Evolutionary conservation across 1,140 invertebrate species (phyloP).

Genomic region (Calliphora vicina): DNA sequence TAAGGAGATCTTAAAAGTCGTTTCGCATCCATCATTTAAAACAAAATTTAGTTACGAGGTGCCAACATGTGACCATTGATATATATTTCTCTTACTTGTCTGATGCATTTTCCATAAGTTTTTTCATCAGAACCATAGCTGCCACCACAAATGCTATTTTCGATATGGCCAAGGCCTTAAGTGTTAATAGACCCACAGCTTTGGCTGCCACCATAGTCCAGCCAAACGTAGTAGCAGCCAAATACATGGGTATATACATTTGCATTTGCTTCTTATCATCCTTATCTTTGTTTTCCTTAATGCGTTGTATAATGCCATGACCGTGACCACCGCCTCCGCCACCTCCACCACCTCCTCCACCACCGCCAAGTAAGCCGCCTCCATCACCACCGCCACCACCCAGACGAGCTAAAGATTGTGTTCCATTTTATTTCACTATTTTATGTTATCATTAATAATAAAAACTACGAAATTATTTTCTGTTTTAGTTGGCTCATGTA

Average conservation of each 20-base stretch:
- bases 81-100: slow-evolving; percentile 50
- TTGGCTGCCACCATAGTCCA: slow-evolving; percentile 68
- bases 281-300: slow-evolving; percentile 43
- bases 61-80: not conserved
- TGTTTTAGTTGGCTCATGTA: not conserved
- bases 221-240: slow-evolving; percentile 71
- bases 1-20: not conserved
- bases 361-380: slow-evolving; percentile 58
- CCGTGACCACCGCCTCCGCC: slow-evolving; percentile 64
- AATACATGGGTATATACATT: slow-evolving; percentile 68
- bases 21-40: too few species aligned
- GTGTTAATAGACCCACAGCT: slow-evolving; percentile 67
- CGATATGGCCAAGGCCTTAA: slow-evolving; percentile 70
- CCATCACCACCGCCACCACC: slow-evolving; percentile 45
- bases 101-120: slow-evolving; percentile 65
- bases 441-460: not conserved
- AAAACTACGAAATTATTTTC: not conserved
- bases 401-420: not conserved
- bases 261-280: slow-evolving; percentile 67
- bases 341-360: slow-evolving; percentile 42
- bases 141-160: slow-evolving; percentile 71
- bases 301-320: slow-evolving; percentile 46
- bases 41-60: too few species aligned
- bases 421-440: not conserved
- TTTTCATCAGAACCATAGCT: slow-evolving; percentile 67